phyloP scores from a whole-genome alignment of 1,140 invertebrate genomes.

The Papilio xuthus region DNA sequence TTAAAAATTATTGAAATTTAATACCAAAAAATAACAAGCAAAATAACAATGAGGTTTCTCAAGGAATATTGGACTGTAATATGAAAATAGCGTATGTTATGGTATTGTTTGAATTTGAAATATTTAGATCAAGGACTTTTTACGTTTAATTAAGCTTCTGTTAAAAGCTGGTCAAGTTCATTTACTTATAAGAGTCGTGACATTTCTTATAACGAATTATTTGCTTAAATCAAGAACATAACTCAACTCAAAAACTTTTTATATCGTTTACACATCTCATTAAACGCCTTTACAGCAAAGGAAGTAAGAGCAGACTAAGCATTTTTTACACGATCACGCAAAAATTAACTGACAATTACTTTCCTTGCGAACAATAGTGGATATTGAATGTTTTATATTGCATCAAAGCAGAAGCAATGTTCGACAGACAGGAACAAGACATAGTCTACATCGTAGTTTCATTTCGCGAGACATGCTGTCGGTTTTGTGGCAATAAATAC shows the following conservation, averaged over 20 bases:
- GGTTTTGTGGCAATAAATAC: slow-evolving; percentile 63
- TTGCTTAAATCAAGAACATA: too few relatives aligned
- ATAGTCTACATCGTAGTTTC: slow-evolving; percentile 13
- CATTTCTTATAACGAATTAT: background rate
- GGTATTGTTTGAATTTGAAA: background rate
- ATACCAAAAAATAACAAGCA: too few relatives aligned
- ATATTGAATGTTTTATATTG: background rate
- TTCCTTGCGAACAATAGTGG: background rate
- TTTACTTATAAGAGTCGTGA: background rate
- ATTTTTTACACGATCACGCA: background rate
- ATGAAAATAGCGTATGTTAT: background rate
- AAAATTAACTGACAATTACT: background rate
- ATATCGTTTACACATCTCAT: too few relatives aligned
- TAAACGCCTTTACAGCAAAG: too few relatives aligned
- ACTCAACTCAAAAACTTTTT: too few relatives aligned
- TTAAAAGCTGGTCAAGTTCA: background rate
- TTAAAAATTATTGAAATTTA: too few relatives aligned
- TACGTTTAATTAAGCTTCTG: background rate
- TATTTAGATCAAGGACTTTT: background rate
- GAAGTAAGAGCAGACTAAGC: background rate
- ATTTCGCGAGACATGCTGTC: slow-evolving; percentile 24
- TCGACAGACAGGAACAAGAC: background rate
- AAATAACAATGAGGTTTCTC: background rate
- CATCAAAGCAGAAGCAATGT: slow-evolving; percentile 13
- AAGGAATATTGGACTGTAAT: background rate